A percentile compares a stretch with the other conserved stretches of the same genome.
Conservation (phyloP, 2,888 invertebrate genomes). For the Drosophila mulleri region DNA sequence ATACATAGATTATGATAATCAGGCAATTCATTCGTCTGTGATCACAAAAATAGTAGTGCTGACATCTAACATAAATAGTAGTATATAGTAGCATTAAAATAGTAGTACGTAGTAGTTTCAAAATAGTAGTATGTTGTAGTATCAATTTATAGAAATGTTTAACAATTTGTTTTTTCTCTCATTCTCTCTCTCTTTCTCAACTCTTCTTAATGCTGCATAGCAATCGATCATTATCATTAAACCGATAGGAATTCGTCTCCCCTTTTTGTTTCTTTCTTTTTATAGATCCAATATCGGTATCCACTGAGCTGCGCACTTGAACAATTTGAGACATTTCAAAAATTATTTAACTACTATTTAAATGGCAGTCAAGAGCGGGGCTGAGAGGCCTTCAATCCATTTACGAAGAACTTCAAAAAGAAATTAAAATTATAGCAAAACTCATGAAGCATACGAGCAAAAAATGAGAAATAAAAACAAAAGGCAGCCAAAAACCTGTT, state of each 20-base stretch:
- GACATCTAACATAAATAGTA: no score
- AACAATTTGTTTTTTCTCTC: background rate
- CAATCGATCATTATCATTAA: slow-evolving; percentile 17
- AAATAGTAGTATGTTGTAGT: no score
- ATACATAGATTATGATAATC: no score
- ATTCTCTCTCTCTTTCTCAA: background rate
- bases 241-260: background rate
- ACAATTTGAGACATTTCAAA: slow-evolving; percentile 37
- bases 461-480: background rate
- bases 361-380: slow-evolving; percentile 28
- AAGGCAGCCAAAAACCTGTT: slow-evolving; percentile 56
- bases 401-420: slow-evolving; percentile 70
- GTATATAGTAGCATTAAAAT: no score
- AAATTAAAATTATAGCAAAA: slow-evolving; percentile 75
- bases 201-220: background rate
- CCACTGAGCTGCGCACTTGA: slow-evolving; percentile 20
- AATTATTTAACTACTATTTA: slow-evolving; percentile 60
- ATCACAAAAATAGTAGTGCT: no score
- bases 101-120: no score
- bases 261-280: background rate
- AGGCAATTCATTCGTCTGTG: no score
- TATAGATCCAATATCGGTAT: slow-evolving; percentile 1
- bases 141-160: no score
- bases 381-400: slow-evolving; percentile 52
- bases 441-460: slow-evolving; percentile 36